Percentiles rank a stretch among this genome's conserved stretches.
These are phyloP conservation scores for Orycteropus afer DNA, from an alignment of 2,113 vertebrate genomes.

Conservation along the genomic window DNA sequence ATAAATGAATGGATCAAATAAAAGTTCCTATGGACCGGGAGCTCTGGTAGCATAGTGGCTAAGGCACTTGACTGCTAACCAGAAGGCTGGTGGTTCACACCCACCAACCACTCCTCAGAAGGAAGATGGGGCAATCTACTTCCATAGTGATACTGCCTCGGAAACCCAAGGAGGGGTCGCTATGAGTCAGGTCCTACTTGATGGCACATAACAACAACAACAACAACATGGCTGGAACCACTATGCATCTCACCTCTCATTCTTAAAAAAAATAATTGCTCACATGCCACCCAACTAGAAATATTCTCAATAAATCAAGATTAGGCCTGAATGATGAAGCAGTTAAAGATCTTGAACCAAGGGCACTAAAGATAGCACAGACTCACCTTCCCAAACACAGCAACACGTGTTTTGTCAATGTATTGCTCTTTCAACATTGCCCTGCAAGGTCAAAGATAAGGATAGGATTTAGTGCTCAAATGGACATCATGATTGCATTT, in stretches of 20 bases:
- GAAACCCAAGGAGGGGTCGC: too few relatives aligned
- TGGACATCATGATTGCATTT: neutral
- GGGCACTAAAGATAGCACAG: rapidly evolving
- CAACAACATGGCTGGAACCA: neutral
- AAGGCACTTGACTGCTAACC: too few relatives aligned
- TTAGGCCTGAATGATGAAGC: neutral
- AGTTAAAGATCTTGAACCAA: neutral
- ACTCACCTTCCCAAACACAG: conserved; percentile 95
- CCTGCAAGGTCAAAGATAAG: conserved; percentile 82
- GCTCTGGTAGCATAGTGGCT: too few relatives aligned
- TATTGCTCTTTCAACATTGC: conserved; percentile 90
- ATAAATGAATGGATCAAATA: neutral
- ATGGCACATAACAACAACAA: too few relatives aligned
- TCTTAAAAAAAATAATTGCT: neutral
- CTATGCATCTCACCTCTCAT: neutral
- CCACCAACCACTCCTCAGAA: too few relatives aligned
- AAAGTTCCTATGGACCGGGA: conserved; percentile 1
- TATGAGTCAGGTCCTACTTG: too few relatives aligned
- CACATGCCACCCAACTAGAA: neutral
- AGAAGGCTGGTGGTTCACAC: too few relatives aligned
- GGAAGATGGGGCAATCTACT: too few relatives aligned
- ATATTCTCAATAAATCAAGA: neutral
- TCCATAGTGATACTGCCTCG: too few relatives aligned
- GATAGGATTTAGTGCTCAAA: neutral
- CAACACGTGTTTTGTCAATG: conserved; percentile 92